Evolutionary conservation across 92 coral and sea anemone genomes (phyloP).

Genomic region (Porites evermanni): DNA sequence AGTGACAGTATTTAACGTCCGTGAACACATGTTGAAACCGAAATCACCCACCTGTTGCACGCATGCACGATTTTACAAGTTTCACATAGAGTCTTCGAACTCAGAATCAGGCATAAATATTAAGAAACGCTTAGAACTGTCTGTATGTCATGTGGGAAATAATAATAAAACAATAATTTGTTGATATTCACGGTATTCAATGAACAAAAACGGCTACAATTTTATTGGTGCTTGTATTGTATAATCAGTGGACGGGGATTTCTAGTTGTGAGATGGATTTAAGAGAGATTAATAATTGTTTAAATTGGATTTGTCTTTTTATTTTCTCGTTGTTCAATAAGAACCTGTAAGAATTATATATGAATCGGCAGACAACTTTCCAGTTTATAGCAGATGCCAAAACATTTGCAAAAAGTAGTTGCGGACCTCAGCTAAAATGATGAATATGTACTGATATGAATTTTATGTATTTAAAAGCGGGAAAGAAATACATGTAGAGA

Average conservation of each 20-base stretch:
- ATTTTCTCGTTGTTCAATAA: background rate
- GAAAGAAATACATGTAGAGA: too few relatives aligned
- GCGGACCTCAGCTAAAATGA: too few relatives aligned
- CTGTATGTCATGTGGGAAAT: too few relatives aligned
- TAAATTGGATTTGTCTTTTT: background rate
- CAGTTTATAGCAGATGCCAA: too few relatives aligned
- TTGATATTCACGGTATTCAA: background rate
- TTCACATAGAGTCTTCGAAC: background rate
- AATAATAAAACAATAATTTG: too few relatives aligned
- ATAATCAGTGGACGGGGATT: background rate
- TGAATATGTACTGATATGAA: too few relatives aligned
- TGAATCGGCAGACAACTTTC: too few relatives aligned
- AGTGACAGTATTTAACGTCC: background rate
- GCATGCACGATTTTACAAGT: slow-evolving; percentile 3
- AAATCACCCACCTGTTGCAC: background rate
- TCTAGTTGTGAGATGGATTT: background rate
- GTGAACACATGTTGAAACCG: too few relatives aligned
- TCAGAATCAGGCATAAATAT: background rate
- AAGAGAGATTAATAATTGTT: background rate
- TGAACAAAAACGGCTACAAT: background rate
- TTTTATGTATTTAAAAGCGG: too few relatives aligned
- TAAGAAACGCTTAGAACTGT: background rate
- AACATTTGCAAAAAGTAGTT: too few relatives aligned
- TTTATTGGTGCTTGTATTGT: background rate
- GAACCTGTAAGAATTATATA: too few relatives aligned